Evolutionary conservation across 1,140 invertebrate species (phyloP).

Genomic region (Hylaeus anthracinus): DNA sequence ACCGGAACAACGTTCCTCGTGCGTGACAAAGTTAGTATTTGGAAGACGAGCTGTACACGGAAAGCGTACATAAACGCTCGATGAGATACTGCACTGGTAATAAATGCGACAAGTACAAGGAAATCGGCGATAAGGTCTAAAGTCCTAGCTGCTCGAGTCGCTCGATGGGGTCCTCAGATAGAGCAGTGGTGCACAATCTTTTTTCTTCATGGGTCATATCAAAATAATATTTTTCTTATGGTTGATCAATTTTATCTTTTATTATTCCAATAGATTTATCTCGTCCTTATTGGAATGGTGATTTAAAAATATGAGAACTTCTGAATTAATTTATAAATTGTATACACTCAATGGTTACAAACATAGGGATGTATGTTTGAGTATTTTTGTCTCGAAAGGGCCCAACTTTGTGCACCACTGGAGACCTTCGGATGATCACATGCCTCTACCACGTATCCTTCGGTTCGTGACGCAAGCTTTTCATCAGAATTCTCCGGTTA

Average conservation of each 20-base stretch:
- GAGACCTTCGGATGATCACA: neutral
- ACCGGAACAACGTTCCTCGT: neutral
- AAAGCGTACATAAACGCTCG: neutral
- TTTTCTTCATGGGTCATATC: no score
- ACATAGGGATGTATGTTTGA: no score
- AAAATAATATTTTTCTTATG: no score
- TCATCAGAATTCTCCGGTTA: conserved; percentile 1
- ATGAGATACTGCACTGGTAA: neutral
- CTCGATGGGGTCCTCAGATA: neutral
- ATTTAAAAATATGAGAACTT: no score
- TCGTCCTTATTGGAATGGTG: no score
- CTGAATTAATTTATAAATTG: no score
- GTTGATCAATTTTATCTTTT: no score
- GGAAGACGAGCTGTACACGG: neutral
- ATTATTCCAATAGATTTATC: no score
- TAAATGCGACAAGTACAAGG: neutral
- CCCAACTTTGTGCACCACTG: no score
- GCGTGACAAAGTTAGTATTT: neutral
- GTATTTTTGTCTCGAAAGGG: no score
- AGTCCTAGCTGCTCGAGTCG: neutral
- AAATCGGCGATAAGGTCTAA: neutral
- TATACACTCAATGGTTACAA: no score
- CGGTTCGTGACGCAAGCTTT: neutral
- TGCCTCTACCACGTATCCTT: neutral
- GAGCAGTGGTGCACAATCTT: no score